Evolutionary conservation across 2,888 invertebrate species (phyloP).

Genomic region (Lymantria dispar): DNA sequence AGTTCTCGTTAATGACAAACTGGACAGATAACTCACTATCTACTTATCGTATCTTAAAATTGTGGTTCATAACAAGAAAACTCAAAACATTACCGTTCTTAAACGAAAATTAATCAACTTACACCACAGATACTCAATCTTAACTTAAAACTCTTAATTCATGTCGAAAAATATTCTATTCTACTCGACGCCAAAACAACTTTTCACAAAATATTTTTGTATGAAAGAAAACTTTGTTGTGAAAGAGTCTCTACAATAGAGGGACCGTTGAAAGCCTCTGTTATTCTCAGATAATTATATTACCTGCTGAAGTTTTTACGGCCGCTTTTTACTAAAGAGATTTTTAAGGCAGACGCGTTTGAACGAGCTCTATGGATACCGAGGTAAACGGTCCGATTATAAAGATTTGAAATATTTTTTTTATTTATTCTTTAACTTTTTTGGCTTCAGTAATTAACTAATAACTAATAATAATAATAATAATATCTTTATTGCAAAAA

Average conservation of each 20-base stretch:
- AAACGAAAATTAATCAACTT: too few species aligned
- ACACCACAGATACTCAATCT: too few species aligned
- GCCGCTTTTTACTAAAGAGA: background rate
- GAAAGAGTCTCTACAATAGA: slow-evolving; percentile 2
- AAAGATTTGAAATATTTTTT: too few species aligned
- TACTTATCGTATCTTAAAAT: too few species aligned
- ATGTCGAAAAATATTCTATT: slow-evolving; percentile 3
- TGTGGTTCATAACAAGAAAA: too few species aligned
- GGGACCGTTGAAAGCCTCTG: slow-evolving; percentile 7
- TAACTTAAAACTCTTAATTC: background rate
- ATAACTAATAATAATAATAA: too few species aligned
- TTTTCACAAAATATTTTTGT: slow-evolving; percentile 9
- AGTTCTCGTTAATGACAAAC: too few species aligned
- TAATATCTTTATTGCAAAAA: too few species aligned
- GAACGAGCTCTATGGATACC: background rate
- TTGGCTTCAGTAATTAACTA: too few species aligned
- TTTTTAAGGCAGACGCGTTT: background rate
- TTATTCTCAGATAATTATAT: slow-evolving; percentile 24
- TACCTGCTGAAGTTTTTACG: slow-evolving; percentile 16
- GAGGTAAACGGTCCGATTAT: background rate
- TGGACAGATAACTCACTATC: too few species aligned
- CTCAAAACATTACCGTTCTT: too few species aligned
- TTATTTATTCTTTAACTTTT: too few species aligned
- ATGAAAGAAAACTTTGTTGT: slow-evolving; percentile 11
- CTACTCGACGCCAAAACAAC: slow-evolving; percentile 4